phyloP scores from a whole-genome alignment of 1,140 invertebrate genomes.

The Neelides sp. region DNA sequence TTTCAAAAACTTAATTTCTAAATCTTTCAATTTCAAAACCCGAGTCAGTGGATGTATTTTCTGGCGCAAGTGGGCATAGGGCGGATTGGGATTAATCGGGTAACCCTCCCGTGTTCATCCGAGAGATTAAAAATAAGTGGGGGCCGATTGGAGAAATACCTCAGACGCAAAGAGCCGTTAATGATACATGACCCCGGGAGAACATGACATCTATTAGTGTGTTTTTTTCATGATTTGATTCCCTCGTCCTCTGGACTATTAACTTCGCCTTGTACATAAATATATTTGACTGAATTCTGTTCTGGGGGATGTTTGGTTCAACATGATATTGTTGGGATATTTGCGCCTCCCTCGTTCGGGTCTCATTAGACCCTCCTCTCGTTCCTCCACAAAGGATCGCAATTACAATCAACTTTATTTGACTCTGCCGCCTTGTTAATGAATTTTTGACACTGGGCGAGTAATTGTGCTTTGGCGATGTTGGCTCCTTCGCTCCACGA shows the following conservation, averaged over 20 bases:
- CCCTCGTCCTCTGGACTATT: neutral
- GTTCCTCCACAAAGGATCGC: constrained; percentile 9
- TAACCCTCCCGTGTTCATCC: too few relatives aligned
- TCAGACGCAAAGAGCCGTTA: constrained; percentile 21
- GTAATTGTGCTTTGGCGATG: too few relatives aligned
- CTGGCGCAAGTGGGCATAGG: too few relatives aligned
- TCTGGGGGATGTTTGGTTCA: neutral
- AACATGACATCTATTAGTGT: constrained; percentile 16
- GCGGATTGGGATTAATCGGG: too few relatives aligned
- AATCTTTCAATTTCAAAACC: too few relatives aligned
- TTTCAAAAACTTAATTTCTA: too few relatives aligned
- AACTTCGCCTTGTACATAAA: neutral
- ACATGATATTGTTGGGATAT: too few relatives aligned
- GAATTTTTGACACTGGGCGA: constrained; percentile 15
- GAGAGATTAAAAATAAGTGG: too few relatives aligned
- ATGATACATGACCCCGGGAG: constrained; percentile 22
- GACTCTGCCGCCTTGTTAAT: constrained; percentile 9
- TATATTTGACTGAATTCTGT: neutral
- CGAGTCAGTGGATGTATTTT: too few relatives aligned
- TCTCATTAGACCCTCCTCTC: neutral
- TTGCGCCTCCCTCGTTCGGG: neutral
- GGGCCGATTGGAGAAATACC: too few relatives aligned
- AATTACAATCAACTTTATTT: constrained; percentile 9
- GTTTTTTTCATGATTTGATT: neutral
- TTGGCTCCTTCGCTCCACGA: constrained; percentile 8